Evolutionary conservation across 2,797 vertebrate genomes (phyloP).

Genomic region (Hypotaenidia philippensis): DNA sequence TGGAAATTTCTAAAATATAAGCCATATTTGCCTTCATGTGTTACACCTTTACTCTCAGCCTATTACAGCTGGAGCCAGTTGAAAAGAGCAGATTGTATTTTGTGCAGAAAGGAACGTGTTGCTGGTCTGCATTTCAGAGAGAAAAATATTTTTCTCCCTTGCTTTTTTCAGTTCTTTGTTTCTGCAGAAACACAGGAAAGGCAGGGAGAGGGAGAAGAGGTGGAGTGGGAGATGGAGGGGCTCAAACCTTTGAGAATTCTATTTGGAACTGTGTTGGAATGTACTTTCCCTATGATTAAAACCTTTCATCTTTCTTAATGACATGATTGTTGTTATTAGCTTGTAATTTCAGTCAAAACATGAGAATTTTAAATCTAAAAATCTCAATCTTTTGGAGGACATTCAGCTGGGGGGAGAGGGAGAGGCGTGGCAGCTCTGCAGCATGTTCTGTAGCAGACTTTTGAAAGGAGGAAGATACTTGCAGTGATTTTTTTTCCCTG

Average conservation of each 20-base stretch:
- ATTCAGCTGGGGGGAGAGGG: neutral
- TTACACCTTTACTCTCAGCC: neutral
- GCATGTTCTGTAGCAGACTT: neutral
- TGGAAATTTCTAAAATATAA: neutral
- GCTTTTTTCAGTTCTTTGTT: neutral
- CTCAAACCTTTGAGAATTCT: neutral
- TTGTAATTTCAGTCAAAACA: constrained; percentile 10
- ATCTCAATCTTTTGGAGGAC: neutral
- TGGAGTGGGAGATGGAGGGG: neutral
- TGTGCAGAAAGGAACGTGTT: neutral
- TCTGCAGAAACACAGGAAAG: neutral
- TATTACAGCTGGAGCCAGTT: neutral
- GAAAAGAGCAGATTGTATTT: neutral
- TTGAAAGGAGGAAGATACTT: neutral
- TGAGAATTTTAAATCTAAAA: constrained; percentile 13
- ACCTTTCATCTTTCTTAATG: constrained; percentile 13
- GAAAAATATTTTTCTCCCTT: neutral
- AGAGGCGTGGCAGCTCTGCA: too few species aligned
- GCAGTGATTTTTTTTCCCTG: neutral
- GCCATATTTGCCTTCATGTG: neutral
- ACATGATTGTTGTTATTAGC: constrained; percentile 10
- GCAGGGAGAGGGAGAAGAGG: neutral
- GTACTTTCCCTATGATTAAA: neutral
- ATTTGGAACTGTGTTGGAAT: constrained; percentile 27
- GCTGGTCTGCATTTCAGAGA: neutral